Evolutionary conservation across 2,797 vertebrate genomes (phyloP).

Genomic region (Sus cebifrons): DNA sequence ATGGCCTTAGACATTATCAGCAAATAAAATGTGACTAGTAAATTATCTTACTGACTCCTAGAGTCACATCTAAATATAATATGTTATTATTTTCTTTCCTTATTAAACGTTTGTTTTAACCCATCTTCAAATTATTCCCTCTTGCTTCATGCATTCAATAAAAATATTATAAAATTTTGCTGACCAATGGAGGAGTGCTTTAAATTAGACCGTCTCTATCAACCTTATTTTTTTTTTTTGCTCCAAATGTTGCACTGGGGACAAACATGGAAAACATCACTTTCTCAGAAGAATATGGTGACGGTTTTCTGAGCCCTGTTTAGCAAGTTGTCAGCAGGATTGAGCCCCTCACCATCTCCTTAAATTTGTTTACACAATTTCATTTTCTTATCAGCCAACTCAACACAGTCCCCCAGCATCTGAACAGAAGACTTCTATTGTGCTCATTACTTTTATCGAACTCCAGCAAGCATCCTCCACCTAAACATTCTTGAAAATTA

Average conservation of each 20-base stretch:
- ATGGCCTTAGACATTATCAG: slow-evolving; percentile 64
- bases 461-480: slow-evolving; percentile 70
- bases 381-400: slow-evolving; percentile 81
- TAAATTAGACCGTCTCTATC: not conserved
- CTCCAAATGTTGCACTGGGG: not conserved
- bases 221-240: slow-evolving; percentile 6
- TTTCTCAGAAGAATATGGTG: slow-evolving; percentile 19
- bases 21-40: slow-evolving; percentile 74
- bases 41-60: slow-evolving; percentile 60
- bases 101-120: slow-evolving; percentile 66
- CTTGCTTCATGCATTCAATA: slow-evolving; percentile 9
- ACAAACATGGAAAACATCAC: slow-evolving; percentile 38
- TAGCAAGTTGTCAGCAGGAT: not conserved
- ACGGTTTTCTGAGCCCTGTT: slow-evolving; percentile 48
- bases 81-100: slow-evolving; percentile 54
- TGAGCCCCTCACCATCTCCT: slow-evolving; percentile 52
- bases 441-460: slow-evolving; percentile 74
- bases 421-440: slow-evolving; percentile 69
- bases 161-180: slow-evolving; percentile 57
- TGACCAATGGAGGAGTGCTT: not conserved
- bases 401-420: slow-evolving; percentile 72
- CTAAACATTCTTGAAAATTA: slow-evolving; percentile 83
- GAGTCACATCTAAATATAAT: slow-evolving; percentile 28
- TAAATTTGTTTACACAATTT: slow-evolving; percentile 77
- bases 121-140: slow-evolving; percentile 58